Evolutionary conservation across 2,797 vertebrate genomes (phyloP), one percentile per base, ranked within the genome.

Genomic region (Epinephelus malabaricus): DNA sequence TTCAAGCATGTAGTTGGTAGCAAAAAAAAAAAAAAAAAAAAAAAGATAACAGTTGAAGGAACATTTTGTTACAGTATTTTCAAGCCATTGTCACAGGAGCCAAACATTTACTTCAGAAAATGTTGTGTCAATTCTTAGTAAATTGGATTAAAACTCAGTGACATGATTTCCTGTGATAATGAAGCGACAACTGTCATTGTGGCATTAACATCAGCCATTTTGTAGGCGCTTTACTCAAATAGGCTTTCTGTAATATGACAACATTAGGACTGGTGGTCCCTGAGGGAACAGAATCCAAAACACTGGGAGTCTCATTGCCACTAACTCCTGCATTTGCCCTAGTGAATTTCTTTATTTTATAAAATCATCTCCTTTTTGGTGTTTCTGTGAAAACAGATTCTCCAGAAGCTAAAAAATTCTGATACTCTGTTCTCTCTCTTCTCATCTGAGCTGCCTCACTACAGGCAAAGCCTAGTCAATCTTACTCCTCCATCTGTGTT

Each of bases 211-310:
- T 49, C 53, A 65, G 34, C 40, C 27, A 64, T 69, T 63, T 71
- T 62, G 51, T 45, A 1, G 12, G 64, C 0, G 11, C 40, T 69
- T 56, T 30, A 61, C 34, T 73, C 43, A 62, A 45, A 84, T 15
- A 59, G 10, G n/a, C 45, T 69, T 80, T 17, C 11, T 53, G 53
- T 46, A 62, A 49, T 21, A 62, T 43, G 71, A 51, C 65, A 59
- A 19, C 27, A 10, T 46, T 4, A 40, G 65, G 46, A 65, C 46
- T 18, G 14, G 30, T 2, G 0, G 43, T n/a, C 46, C 54, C 78
- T 8, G 27, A 59, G 55, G 72, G 38, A 55, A 47, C 18, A 67
- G 21, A 56, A 49, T 21, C 50, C 8, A 0, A 11, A 59, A 65
- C 25, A 45, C 50, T 25, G 10, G 34, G 2, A n/a, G 21, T 14